These are phyloP conservation scores for Amphibalanus amphitrite DNA, from an alignment of 1,140 invertebrate genomes.

Conservation along the genomic window DNA sequence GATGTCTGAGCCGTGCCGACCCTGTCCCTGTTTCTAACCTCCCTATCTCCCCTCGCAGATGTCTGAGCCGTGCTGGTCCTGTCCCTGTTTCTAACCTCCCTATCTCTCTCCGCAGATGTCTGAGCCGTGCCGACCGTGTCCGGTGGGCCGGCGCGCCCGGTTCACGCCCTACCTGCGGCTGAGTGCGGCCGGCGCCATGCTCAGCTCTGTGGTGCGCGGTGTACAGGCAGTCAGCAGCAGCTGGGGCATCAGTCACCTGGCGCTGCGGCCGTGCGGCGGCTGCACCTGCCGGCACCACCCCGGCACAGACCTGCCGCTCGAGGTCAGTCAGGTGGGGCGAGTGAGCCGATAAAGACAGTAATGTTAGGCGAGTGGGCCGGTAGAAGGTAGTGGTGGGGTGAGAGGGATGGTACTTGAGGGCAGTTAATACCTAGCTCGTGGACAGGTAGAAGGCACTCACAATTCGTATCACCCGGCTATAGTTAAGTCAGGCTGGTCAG, in stretches of 20 bases:
- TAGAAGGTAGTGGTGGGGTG: too few relatives aligned
- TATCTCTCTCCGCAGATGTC: background rate
- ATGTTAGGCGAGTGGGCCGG: too few relatives aligned
- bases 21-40: too few relatives aligned
- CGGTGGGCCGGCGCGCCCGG: constrained; percentile 30
- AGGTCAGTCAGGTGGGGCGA: background rate
- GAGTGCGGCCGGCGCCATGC: constrained; percentile 26
- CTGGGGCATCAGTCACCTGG: constrained; percentile 25
- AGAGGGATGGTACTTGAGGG: too few relatives aligned
- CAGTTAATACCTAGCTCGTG: too few relatives aligned
- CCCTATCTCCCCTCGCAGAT: background rate
- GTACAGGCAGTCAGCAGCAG: constrained; percentile 28
- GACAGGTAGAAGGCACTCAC: too few relatives aligned
- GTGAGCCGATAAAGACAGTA: too few relatives aligned
- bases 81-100: too few relatives aligned
- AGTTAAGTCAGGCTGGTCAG: too few relatives aligned
- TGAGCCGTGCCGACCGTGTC: constrained; percentile 2
- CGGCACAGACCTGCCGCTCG: background rate
- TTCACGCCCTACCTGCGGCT: constrained; percentile 27
- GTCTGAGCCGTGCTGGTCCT: background rate
- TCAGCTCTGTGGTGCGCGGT: constrained; percentile 24
- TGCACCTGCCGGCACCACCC: constrained; percentile 20
- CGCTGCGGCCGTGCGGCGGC: constrained; percentile 22
- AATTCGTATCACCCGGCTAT: too few relatives aligned
- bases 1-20: too few relatives aligned